Evolutionary conservation across 2,797 vertebrate species (phyloP).

Genomic region (Xiphorhynchus erythropygius): DNA sequence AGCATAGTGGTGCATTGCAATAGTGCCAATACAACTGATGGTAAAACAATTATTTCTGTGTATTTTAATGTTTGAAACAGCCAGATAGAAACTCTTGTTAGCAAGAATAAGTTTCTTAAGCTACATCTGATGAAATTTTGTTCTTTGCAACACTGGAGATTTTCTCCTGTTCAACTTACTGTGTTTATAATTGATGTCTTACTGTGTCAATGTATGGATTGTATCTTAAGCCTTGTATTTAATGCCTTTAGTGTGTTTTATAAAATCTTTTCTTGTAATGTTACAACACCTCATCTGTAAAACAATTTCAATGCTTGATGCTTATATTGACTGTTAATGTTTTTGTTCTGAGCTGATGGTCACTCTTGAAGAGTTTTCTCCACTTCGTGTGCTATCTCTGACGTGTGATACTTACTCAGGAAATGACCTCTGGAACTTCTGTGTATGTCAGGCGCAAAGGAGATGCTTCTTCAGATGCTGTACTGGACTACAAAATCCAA

Average conservation of each 20-base stretch:
- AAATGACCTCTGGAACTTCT: constrained; percentile 61
- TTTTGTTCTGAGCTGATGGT: constrained; percentile 49
- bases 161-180: neutral
- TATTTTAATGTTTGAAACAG: constrained; percentile 28
- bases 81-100: neutral
- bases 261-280: constrained; percentile 31
- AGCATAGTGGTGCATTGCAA: neutral
- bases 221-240: constrained; percentile 68
- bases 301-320: neutral
- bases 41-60: neutral
- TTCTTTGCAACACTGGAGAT: constrained; percentile 42
- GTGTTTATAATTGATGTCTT: constrained; percentile 35
- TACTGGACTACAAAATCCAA: constrained; percentile 57
- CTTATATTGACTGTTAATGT: constrained; percentile 37
- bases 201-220: constrained; percentile 55
- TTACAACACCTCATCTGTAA: neutral
- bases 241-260: constrained; percentile 18
- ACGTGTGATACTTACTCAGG: constrained; percentile 49
- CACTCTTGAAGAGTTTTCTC: constrained; percentile 51
- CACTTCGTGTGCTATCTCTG: constrained; percentile 40
- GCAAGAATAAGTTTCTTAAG: constrained; percentile 2
- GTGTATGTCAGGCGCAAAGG: constrained; percentile 23
- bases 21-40: neutral
- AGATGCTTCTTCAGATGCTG: constrained; percentile 58
- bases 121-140: neutral